These are phyloP conservation scores for Prionchulus punctatus DNA, from an alignment of 2,888 invertebrate genomes.

Conservation along the genomic window DNA sequence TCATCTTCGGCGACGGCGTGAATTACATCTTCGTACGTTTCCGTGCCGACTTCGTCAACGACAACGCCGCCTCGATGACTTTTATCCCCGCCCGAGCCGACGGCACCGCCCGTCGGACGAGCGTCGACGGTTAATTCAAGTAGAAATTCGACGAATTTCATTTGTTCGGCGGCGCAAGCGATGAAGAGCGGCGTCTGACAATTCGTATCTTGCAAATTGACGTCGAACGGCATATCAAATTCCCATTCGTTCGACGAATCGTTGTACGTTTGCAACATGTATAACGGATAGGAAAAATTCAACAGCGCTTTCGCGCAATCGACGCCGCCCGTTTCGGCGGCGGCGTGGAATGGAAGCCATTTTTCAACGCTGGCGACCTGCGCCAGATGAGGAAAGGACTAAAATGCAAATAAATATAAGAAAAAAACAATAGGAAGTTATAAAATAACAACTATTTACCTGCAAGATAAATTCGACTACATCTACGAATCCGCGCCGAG, in stretches of 20 bases:
- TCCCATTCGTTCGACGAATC: slow-evolving; percentile 58
- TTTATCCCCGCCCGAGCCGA: neutral
- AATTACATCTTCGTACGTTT: neutral
- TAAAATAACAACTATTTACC: slow-evolving; percentile 32
- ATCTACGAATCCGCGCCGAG: slow-evolving; percentile 63
- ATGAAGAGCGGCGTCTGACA: slow-evolving; percentile 79
- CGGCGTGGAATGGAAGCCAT: slow-evolving; percentile 81
- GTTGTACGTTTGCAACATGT: slow-evolving; percentile 46
- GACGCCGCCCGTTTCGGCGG: slow-evolving; percentile 55
- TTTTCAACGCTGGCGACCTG: slow-evolving; percentile 72
- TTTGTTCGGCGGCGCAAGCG: slow-evolving; percentile 60
- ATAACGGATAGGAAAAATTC: slow-evolving; percentile 48
- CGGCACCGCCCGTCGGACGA: neutral
- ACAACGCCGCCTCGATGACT: neutral
- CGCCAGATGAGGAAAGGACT: slow-evolving; percentile 65
- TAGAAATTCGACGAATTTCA: slow-evolving; percentile 56
- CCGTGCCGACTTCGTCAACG: neutral
- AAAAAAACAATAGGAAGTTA: neutral
- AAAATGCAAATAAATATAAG: slow-evolving; percentile 15
- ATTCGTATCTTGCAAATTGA: slow-evolving; percentile 65
- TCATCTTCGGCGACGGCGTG: neutral
- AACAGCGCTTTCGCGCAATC: neutral
- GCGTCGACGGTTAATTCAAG: slow-evolving; percentile 54
- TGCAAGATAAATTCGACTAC: slow-evolving; percentile 56
- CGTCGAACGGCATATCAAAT: slow-evolving; percentile 73